phyloP scores from a whole-genome alignment of 2,797 vertebrate species.

The Synaphobranchus kaupii region DNA sequence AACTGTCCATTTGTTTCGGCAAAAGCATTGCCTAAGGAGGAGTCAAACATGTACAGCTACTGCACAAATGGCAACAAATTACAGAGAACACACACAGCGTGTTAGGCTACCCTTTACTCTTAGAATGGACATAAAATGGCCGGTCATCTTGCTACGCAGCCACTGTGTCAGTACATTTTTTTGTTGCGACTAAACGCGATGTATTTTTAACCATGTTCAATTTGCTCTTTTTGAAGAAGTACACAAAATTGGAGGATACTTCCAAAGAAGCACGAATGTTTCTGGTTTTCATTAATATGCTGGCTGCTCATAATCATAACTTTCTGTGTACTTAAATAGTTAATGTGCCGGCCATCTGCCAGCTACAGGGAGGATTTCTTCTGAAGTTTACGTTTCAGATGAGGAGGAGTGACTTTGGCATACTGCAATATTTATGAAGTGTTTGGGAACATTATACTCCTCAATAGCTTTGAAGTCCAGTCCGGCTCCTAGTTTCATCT shows the following conservation, averaged over 20 bases:
- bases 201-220: conserved; percentile 41
- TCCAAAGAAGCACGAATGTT: conserved; percentile 58
- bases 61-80: neutral
- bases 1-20: neutral
- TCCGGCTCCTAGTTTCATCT: conserved; percentile 53
- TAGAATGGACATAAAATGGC: neutral
- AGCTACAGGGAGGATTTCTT: conserved; percentile 61
- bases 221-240: conserved; percentile 55
- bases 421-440: conserved; percentile 74
- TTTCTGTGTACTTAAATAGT: conserved; percentile 76
- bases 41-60: neutral
- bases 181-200: conserved; percentile 54
- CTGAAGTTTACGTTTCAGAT: conserved; percentile 69
- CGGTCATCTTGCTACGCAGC: neutral
- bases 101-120: neutral
- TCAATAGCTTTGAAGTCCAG: conserved; percentile 67
- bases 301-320: conserved; percentile 65
- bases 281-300: conserved; percentile 76
- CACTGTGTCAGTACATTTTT: neutral
- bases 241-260: conserved; percentile 67
- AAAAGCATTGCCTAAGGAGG: neutral
- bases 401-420: conserved; percentile 70
- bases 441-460: conserved; percentile 69
- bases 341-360: conserved; percentile 68
- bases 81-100: neutral